These are phyloP conservation scores for Eurosta solidaginis DNA, from an alignment of 1,140 invertebrate species.

Conservation along the genomic window DNA sequence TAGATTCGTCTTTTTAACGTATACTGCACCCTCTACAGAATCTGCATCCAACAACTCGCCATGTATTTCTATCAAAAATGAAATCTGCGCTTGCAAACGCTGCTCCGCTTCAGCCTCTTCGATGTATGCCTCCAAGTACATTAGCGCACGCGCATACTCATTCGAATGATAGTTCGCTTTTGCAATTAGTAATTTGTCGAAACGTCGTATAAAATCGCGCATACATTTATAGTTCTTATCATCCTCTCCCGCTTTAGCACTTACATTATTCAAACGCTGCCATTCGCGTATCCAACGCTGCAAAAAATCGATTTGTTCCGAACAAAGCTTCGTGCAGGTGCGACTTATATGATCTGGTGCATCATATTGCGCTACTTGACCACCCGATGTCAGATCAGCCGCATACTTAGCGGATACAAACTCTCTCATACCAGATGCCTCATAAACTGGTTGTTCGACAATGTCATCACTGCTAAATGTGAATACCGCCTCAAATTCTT, in stretches of 20 bases:
- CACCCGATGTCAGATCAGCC: neutral
- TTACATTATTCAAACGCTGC: slow-evolving; percentile 49
- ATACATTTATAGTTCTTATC: slow-evolving; percentile 56
- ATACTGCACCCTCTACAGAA: slow-evolving; percentile 73
- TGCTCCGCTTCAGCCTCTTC: slow-evolving; percentile 62
- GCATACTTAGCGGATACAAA: slow-evolving; percentile 32
- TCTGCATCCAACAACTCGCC: slow-evolving; percentile 77
- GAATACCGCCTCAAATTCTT: slow-evolving; percentile 62
- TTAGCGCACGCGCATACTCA: slow-evolving; percentile 73
- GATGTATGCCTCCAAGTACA: slow-evolving; percentile 76
- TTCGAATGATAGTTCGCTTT: slow-evolving; percentile 73
- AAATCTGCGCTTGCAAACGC: slow-evolving; percentile 66
- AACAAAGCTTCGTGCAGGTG: slow-evolving; percentile 71
- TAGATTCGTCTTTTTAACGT: slow-evolving; percentile 69
- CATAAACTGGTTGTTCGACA: slow-evolving; percentile 21
- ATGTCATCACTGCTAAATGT: slow-evolving; percentile 35
- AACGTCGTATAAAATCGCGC: slow-evolving; percentile 63
- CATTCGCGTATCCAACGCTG: slow-evolving; percentile 74
- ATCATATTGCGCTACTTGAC: slow-evolving; percentile 16
- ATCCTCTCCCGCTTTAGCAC: slow-evolving; percentile 38
- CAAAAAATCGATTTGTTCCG: slow-evolving; percentile 73
- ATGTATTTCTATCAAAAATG: slow-evolving; percentile 74
- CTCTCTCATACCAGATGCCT: slow-evolving; percentile 34
- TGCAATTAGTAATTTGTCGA: slow-evolving; percentile 71
- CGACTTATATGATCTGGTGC: slow-evolving; percentile 41